Evolutionary conservation across 2,113 vertebrate genomes (phyloP), one percentile per base, ranked within the genome.

Genomic region (Gnathonemus echidnorhynchus): DNA sequence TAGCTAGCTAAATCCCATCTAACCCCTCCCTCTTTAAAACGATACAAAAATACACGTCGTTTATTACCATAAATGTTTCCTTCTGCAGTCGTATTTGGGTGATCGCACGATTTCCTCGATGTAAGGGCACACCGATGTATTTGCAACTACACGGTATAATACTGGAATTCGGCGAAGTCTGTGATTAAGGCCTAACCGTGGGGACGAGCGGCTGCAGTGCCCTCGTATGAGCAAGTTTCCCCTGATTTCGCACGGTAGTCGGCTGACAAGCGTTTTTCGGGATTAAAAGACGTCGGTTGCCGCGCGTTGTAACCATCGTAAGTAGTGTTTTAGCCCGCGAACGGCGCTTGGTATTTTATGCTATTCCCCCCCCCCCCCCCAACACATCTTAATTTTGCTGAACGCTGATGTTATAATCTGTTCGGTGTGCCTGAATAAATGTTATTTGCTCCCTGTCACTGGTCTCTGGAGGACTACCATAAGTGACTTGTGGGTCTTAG

Each of bases 131-230:
- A 46, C 77, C 17, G 77, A 42, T 42, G 42, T 83, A 24, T 85
- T 84, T 31, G 27, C 49, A 66, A 24, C 39, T 39, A 31, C n/a
- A 58, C 42, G 27, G 3, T 52, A 31, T 62, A 90, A 58, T 48
- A 46, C 19, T 19, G 27, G 6, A 35, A 31, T 62, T 84, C 80
- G 91, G 92, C 93, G 92, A 93, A 95, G 95, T 94, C 95, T 96
- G 92, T 74, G 92, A 89, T 88, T 62, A 85, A 90, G 96, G 96
- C 96, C 96, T 96, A 95, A 93, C 93, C 94, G 50, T 86, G 56
- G 88, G 10, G 86, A 93, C 93, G 91, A 92, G 92, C 93, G 93
- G 93, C 95, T 94, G 95, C 94, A 94, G 17, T 96, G 94, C 93
- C 45, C 95, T 92, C 90, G 93, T 91, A 92, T 92, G 92, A 90